Conservation (phyloP, 2,888 invertebrate genomes). For the Perizoma affinitatum region DNA sequence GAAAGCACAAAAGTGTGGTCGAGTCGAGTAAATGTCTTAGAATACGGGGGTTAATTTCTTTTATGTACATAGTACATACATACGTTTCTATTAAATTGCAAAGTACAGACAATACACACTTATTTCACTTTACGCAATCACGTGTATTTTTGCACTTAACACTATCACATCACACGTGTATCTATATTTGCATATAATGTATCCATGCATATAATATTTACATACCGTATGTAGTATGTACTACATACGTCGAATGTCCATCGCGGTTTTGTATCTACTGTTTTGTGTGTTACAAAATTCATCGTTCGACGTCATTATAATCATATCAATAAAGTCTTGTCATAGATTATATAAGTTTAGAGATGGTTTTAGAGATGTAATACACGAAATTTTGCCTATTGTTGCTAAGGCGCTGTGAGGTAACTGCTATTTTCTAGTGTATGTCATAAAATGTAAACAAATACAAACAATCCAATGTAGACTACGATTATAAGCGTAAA, state of each 20-base stretch:
- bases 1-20: too few relatives aligned
- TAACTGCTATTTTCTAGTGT: not conserved
- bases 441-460: too few relatives aligned
- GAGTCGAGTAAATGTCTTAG: too few relatives aligned
- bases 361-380: too few relatives aligned
- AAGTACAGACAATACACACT: too few relatives aligned
- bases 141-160: slow-evolving; percentile 14
- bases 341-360: slow-evolving; percentile 16
- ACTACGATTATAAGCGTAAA: too few relatives aligned
- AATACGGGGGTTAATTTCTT: too few relatives aligned
- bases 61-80: too few relatives aligned
- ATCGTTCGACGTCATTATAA: slow-evolving; percentile 29
- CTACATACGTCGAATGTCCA: slow-evolving; percentile 11
- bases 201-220: not conserved
- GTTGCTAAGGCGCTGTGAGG: slow-evolving; percentile 20
- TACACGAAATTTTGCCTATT: slow-evolving; percentile 1
- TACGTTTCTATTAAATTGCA: too few relatives aligned
- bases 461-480: too few relatives aligned
- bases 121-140: slow-evolving; percentile 2
- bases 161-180: slow-evolving; percentile 4
- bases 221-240: not conserved
- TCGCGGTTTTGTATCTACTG: slow-evolving; percentile 21
- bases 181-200: not conserved
- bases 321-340: slow-evolving; percentile 19
- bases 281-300: slow-evolving; percentile 19